These are phyloP conservation scores for Saccopteryx leptura DNA, from an alignment of 2,113 vertebrate species.

Conservation along the genomic window DNA sequence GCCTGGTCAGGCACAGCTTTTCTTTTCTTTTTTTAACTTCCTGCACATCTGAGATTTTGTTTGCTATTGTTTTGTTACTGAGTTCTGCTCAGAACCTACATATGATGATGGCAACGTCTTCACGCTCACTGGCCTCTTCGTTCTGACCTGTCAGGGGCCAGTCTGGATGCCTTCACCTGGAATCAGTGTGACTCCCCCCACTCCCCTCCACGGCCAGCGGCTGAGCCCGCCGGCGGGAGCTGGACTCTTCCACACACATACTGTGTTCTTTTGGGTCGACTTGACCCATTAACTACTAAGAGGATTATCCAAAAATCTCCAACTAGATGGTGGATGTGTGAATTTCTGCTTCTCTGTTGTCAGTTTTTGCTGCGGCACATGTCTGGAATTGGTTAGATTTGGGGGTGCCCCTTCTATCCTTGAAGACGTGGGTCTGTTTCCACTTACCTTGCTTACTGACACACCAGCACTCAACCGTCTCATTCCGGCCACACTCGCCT, in stretches of 20 bases:
- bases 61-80: no score
- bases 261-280: not conserved
- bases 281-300: no score
- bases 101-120: accelerated
- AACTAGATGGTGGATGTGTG: accelerated
- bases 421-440: not conserved
- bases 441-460: not conserved
- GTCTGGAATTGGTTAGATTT: not conserved
- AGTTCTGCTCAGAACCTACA: not conserved
- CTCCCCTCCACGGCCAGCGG: not conserved
- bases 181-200: not conserved
- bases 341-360: not conserved
- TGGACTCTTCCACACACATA: accelerated
- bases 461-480: no score
- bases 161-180: not conserved
- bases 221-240: no score
- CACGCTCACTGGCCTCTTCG: not conserved
- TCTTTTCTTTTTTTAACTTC: no score
- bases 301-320: accelerated
- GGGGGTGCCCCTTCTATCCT: not conserved
- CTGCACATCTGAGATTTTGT: not conserved
- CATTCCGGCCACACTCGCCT: not conserved
- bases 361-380: accelerated
- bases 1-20: no score
- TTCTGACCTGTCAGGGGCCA: not conserved